Evolutionary conservation across 64 coral and sea anemone genomes (phyloP).

Genomic region (Montipora sp.): DNA sequence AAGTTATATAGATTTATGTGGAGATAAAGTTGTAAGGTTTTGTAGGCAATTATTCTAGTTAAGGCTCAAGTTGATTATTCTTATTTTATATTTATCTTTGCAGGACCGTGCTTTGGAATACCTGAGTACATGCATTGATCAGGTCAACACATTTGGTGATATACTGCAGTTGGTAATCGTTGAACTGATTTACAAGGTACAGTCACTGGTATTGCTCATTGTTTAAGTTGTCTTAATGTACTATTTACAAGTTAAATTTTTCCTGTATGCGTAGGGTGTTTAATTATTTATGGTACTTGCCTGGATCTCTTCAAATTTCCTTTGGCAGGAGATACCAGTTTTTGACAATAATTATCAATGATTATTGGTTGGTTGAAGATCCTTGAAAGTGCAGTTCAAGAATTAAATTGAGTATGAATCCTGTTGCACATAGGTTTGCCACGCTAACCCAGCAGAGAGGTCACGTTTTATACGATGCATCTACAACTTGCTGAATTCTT

Average conservation of each 20-base stretch:
- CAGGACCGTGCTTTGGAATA: slow-evolving; percentile 96
- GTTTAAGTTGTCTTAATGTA: background rate
- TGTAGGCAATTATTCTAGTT: no score
- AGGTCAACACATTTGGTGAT: slow-evolving; percentile 99
- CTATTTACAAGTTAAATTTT: background rate
- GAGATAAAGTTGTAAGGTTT: no score
- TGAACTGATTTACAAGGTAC: slow-evolving; percentile 98
- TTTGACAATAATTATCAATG: no score
- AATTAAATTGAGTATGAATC: no score
- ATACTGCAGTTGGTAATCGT: slow-evolving; percentile 98
- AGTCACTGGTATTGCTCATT: background rate
- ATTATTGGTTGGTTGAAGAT: no score
- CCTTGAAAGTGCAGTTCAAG: no score
- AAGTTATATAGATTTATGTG: no score
- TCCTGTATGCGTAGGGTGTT: background rate
- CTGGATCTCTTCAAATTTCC: background rate
- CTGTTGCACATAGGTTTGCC: slow-evolving; percentile 74
- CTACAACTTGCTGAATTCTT: slow-evolving; percentile 96
- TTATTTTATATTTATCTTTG: background rate
- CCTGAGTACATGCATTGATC: slow-evolving; percentile 98
- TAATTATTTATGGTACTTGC: background rate
- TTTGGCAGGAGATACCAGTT: no score
- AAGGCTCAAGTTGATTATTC: background rate
- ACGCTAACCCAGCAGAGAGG: slow-evolving; percentile 98
- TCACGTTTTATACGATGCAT: slow-evolving; percentile 96